Base-by-base conservation (phyloP, 2,797 vertebrate genomes). In the Acomys russatus region DNA sequence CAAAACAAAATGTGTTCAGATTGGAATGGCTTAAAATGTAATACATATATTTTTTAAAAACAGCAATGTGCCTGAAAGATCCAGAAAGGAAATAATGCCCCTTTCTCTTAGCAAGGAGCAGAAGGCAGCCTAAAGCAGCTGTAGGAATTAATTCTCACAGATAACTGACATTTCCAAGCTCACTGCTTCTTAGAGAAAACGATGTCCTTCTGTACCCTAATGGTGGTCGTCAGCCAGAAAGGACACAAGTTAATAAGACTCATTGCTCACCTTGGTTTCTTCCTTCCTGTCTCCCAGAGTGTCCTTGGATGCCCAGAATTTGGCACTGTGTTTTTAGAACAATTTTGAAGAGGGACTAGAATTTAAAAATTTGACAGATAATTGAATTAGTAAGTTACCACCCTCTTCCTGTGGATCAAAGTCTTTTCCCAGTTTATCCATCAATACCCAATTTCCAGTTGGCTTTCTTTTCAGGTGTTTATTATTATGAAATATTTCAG, bases 161-260 rank as follows among this genome's bases (percentile, higher is more conserved):
- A 94, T 77, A 85, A 87, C 49, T 98, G 96, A 94, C 0, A 94
- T 95, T 97, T 98, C 77, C 63, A 25, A 93, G 96, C 93, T 95
- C 88, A 96, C 96, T 97, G 95, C 92, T 88, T 97, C 95, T 97
- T 95, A 79, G 73, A 97, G 93, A 97, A 97, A 98, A 97, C 56
- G 0, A 96, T 92, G 89, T 97, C 70, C 88, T 95, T 94, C 54
- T 33, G 10, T n/a, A 89, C 78, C 71, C 91, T 95, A 96, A 97
- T 90, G 85, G 88, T 3, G 28, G 59, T 92, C 94, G 56, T 56
- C 89, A 76, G 3, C 66, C 92, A 9, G 61, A 78, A 66, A 68
- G 87, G 89, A 44, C 91, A 95, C 87, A 91, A 2, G 33, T 73
- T 94, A 84, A 87, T 95, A 96, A 91, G 80, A 82, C 4, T 93